Conservation (phyloP, 1,140 invertebrate genomes). For the Sycophila sp. region DNA sequence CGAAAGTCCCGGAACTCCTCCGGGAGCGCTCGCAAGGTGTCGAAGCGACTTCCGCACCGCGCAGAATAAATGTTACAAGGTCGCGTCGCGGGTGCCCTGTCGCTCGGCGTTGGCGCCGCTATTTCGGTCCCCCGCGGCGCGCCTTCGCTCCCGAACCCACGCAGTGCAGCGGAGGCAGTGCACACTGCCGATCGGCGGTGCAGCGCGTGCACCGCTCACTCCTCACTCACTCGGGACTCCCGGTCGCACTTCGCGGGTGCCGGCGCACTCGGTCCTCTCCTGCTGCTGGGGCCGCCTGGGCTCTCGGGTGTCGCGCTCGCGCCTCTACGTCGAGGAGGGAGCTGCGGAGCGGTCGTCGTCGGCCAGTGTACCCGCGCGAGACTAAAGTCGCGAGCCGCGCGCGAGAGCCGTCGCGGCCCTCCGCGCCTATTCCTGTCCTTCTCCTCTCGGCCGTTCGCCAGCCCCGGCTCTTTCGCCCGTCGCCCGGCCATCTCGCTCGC, state of each 20-base stretch:
- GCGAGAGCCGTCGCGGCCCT: not conserved
- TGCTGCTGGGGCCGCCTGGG: too few relatives aligned
- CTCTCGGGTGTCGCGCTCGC: too few relatives aligned
- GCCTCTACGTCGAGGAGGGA: too few relatives aligned
- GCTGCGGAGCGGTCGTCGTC: slow-evolving; percentile 1
- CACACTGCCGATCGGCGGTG: too few relatives aligned
- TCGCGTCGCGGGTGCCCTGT: not conserved
- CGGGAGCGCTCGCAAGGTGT: too few relatives aligned
- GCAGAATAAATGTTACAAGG: too few relatives aligned
- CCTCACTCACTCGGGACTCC: too few relatives aligned
- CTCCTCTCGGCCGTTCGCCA: not conserved
- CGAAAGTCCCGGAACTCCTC: not conserved
- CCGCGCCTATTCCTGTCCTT: not conserved
- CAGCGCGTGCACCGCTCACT: too few relatives aligned
- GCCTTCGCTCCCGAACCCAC: not conserved
- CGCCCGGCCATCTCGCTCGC: not conserved
- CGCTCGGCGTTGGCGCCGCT: not conserved
- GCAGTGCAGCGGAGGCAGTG: too few relatives aligned
- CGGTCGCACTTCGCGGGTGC: too few relatives aligned
- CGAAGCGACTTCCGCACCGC: too few relatives aligned
- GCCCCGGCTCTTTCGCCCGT: not conserved
- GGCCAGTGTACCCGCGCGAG: slow-evolving; percentile 10
- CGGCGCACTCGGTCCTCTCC: too few relatives aligned
- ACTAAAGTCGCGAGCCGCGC: slow-evolving; percentile 18
- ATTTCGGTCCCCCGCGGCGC: slow-evolving; percentile 9